Base-by-base conservation (phyloP, 2,113 vertebrate genomes). In the Hemiscyllium ocellatum region DNA sequence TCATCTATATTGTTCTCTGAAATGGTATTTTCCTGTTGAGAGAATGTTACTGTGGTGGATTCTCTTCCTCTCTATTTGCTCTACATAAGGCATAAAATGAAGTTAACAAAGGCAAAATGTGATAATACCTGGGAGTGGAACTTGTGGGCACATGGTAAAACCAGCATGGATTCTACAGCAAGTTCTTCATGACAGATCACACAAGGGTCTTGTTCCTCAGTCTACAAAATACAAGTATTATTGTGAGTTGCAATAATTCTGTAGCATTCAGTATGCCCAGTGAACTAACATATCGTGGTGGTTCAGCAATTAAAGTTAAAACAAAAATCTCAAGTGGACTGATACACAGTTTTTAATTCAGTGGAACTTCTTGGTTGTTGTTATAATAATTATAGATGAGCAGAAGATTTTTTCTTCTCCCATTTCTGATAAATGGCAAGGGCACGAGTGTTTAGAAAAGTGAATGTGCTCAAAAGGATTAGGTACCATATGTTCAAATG, bases 91-190 rank as follows among this genome's bases (percentile, higher is more conserved):
- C 20, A 61, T 50, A 89, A 61, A 83, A 42, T 83, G 6, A 83
- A 83, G 80, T 95, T 86, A 95, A 96, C 61, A 96, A 95, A 8
- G 96, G 80, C 33, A 42, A 19, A 96, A 83, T 29, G 70, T 95
- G 66, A 24, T 1, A 24, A 95, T 96, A 97, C 97, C 96, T 97
- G 96, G 95, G 96, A 95, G 17, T 97, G 97, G 78, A 97, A 97
- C 96, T 97, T 97, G 95, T 97, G 97, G 37, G 97, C 96, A 96
- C 97, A 97, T 96, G 97, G 97, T 78, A 97, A 97, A 96, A 96
- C 96, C 66, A 96, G 96, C 80, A 96, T 96, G 80, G 96, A 96
- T 96, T 97, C 97, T 96, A 96, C 95, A 96, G 97, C 96, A 4
- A 97, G 96, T 96, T 96, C 96, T 69, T 97, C 97, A 95, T 97